These are phyloP conservation scores for Melanaphis sacchari DNA, from an alignment of 1,140 invertebrate species.

Conservation along the genomic window DNA sequence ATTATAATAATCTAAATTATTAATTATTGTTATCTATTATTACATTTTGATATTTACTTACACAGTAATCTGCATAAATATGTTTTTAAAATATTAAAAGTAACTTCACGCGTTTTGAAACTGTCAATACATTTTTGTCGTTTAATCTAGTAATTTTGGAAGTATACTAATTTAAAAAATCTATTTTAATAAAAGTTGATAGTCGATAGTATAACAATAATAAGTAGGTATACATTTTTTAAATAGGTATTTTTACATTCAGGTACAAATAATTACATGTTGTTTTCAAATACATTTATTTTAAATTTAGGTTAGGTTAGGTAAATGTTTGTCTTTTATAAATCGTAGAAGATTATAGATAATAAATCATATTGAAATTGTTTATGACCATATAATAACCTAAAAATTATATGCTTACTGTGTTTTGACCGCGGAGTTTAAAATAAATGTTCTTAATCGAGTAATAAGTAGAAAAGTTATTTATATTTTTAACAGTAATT, in stretches of 20 bases:
- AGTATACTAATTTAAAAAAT: background rate
- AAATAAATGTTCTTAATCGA: background rate
- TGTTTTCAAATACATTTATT: background rate
- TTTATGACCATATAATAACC: background rate
- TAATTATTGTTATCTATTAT: background rate
- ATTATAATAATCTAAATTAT: background rate
- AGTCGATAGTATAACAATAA: background rate
- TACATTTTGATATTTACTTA: background rate
- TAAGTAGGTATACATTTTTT: background rate
- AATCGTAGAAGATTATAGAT: background rate
- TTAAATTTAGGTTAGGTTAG: background rate
- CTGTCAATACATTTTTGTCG: background rate
- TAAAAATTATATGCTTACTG: background rate
- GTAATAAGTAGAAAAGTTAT: background rate
- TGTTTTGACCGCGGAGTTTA: background rate
- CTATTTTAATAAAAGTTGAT: background rate
- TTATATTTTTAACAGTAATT: constrained; percentile 17
- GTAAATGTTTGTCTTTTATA: background rate
- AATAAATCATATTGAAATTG: background rate
- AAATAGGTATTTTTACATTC: background rate
- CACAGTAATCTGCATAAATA: background rate
- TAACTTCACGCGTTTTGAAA: background rate
- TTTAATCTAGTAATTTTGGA: background rate
- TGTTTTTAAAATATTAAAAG: background rate
- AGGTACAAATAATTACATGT: background rate